phyloP scores from a whole-genome alignment of 1,140 invertebrate species.

The Drosophila ohnishii region DNA sequence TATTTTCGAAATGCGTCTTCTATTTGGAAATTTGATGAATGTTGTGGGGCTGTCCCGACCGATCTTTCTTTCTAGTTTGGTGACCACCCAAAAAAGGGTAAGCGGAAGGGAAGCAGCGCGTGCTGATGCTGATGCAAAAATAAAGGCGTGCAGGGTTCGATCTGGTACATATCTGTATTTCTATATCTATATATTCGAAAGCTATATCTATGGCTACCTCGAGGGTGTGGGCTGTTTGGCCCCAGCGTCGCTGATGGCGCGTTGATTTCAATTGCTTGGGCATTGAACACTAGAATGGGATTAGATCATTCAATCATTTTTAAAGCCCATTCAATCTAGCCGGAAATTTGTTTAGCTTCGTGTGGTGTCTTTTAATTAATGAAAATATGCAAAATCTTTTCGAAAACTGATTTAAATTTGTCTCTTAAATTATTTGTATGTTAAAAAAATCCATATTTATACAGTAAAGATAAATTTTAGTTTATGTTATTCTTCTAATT shows the following conservation, averaged over 20 bases:
- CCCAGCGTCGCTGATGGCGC: conserved; percentile 77
- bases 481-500: too few relatives aligned
- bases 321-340: conserved; percentile 14
- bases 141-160: conserved; percentile 47
- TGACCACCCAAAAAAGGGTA: conserved; percentile 57
- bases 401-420: neutral
- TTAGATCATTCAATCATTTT: conserved; percentile 49
- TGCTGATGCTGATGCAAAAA: conserved; percentile 20
- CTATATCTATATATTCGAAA: conserved; percentile 14
- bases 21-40: conserved; percentile 79
- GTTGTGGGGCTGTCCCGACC: conserved; percentile 48
- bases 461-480: too few relatives aligned
- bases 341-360: conserved; percentile 6
- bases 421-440: neutral
- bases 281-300: conserved; percentile 78
- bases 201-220: conserved; percentile 58
- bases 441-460: neutral
- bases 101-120: conserved; percentile 17
- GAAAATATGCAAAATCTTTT: neutral
- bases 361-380: conserved; percentile 15
- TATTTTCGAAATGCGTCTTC: conserved; percentile 60
- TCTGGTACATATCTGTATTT: conserved; percentile 17
- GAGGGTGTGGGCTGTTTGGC: conserved; percentile 63
- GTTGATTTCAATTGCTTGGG: conserved; percentile 74
- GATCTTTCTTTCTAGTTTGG: conserved; percentile 6